These are phyloP conservation scores for Alcis repandata DNA, from an alignment of 2,888 invertebrate species.

Conservation along the genomic window DNA sequence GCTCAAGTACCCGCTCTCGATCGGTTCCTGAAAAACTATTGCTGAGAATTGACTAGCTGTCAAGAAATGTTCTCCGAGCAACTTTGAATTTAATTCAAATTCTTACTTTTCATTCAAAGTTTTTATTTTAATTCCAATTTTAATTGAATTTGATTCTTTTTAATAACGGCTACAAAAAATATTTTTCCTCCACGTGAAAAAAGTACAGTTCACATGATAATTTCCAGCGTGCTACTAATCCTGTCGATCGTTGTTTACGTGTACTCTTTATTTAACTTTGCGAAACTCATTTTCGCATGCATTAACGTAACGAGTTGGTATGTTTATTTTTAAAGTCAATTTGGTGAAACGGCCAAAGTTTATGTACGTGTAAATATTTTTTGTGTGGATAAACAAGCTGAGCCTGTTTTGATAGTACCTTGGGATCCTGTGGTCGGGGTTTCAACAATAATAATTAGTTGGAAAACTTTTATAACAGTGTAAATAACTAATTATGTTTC, in stretches of 20 bases:
- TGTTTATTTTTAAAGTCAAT: slow-evolving; percentile 46
- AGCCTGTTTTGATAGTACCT: slow-evolving; percentile 18
- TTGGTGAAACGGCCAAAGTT: slow-evolving; percentile 40
- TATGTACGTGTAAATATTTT: slow-evolving; percentile 28
- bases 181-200: neutral
- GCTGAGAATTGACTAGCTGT: too few species aligned
- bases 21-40: too few species aligned
- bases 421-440: slow-evolving; percentile 1
- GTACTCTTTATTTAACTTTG: slow-evolving; percentile 46
- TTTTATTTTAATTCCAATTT: too few species aligned
- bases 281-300: slow-evolving; percentile 46
- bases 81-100: too few species aligned
- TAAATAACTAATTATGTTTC: too few species aligned
- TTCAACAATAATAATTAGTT: slow-evolving; percentile 10
- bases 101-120: too few species aligned
- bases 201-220: neutral
- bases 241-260: slow-evolving; percentile 19
- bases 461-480: neutral
- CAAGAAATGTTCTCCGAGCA: too few species aligned
- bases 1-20: too few species aligned
- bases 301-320: slow-evolving; percentile 46
- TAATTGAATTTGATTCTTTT: too few species aligned
- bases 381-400: slow-evolving; percentile 18
- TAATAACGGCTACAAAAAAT: too few species aligned
- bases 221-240: slow-evolving; percentile 18